Evolutionary conservation across 1,140 invertebrate species (phyloP), one percentile per base, ranked within the genome.

Genomic region (Drosophila pachea): DNA sequence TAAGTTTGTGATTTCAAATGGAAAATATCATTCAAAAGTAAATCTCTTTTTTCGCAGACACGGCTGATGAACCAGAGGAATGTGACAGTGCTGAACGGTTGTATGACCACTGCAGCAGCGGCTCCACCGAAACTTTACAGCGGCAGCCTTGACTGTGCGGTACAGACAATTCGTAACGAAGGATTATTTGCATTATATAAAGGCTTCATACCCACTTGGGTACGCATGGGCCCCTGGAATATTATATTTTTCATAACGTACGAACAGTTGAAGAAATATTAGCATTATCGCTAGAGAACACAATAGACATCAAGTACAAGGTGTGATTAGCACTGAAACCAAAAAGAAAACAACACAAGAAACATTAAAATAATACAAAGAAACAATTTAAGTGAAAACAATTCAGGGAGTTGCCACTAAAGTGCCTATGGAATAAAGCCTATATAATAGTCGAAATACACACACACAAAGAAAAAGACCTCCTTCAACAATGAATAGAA

Each of bases 201-300:
- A 91, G 98, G 97, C 40, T 98, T 99, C 88, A 91, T 99, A 60
- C 97, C 98, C 5, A 97, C 97, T 5, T 99, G 96, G 94, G 92
- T 98, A 59, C 92, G 97, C 78, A 98, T 98, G 95, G 97, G 97
- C 2, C 97, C 97, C 2, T 99, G 97, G 97, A 98, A 98, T 91
- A 95, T 98, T 50, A 98, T 98, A 88, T 98, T 98, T 91, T 98
- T 98, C 90, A 93, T 98, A 75, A 96, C 95, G n/a, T 98, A 97
- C 90, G 97, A 98, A 90, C 96, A 97, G 89, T 91, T 98, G 32
- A 95, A 96, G 86, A 90, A 90, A 74, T 74, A 93, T 60, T 93
- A 93, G 89, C 91, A 83, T 5, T 31, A 7, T 49, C 43, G 33
- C 22, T 49, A 11, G 12, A 54, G 43, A 22, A 22, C 22, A 22